Evolutionary conservation across 92 coral and sea anemone species (phyloP).

Genomic region (Bergia puertoricense): DNA sequence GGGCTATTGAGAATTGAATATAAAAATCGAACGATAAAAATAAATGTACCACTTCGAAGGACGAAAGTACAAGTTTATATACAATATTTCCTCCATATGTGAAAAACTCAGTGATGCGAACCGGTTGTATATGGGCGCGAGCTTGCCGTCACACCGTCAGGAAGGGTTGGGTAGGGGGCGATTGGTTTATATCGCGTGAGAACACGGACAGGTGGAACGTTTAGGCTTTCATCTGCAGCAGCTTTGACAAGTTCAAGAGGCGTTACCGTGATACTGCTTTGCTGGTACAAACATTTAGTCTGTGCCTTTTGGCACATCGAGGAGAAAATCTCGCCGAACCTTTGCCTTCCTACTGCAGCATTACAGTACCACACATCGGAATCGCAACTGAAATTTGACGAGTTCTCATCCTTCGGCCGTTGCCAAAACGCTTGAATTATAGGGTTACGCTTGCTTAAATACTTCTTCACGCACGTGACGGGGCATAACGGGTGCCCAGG

Average conservation of each 20-base stretch:
- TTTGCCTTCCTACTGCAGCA: background rate
- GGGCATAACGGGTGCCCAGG: background rate
- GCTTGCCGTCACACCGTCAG: too few species aligned
- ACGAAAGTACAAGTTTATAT: too few species aligned
- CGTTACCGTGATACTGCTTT: background rate
- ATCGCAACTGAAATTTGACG: background rate
- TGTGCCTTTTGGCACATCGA: background rate
- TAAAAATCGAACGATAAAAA: too few species aligned
- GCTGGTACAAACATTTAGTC: background rate
- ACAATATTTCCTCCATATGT: too few species aligned
- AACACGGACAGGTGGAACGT: background rate
- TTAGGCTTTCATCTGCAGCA: background rate
- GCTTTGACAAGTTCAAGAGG: background rate
- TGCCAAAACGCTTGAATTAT: background rate
- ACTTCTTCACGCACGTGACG: background rate
- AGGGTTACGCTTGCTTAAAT: background rate
- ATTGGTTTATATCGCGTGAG: background rate
- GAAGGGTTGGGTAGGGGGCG: background rate
- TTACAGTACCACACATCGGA: background rate
- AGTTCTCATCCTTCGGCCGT: background rate
- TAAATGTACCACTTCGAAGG: too few species aligned
- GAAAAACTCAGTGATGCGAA: too few species aligned
- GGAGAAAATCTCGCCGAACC: background rate
- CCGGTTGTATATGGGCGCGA: too few species aligned
- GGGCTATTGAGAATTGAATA: too few species aligned